Evolutionary conservation across 1,140 invertebrate species (phyloP).

Genomic region (Solenopsis fugax): DNA sequence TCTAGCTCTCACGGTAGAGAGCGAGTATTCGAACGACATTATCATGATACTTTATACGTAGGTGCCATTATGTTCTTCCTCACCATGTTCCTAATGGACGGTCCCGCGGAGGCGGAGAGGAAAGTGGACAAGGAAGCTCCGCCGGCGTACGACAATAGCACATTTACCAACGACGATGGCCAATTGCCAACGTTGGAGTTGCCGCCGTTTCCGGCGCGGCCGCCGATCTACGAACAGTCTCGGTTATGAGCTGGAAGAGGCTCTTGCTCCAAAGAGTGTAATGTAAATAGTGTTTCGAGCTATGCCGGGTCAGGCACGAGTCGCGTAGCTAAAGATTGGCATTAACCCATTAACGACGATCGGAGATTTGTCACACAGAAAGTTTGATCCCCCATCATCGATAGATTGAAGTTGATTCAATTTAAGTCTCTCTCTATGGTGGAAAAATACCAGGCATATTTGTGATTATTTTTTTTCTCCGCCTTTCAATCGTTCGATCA

Average conservation of each 20-base stretch:
- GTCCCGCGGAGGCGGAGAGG: slow-evolving; percentile 82
- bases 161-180: slow-evolving; percentile 86
- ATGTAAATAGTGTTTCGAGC: slow-evolving; percentile 60
- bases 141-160: slow-evolving; percentile 86
- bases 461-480: neutral
- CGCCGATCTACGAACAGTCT: slow-evolving; percentile 71
- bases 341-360: neutral
- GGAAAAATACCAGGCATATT: neutral
- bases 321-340: neutral
- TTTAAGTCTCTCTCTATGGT: neutral
- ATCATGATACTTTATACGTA: slow-evolving; percentile 77
- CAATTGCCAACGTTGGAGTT: slow-evolving; percentile 80
- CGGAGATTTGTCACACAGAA: neutral
- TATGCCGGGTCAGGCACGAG: neutral
- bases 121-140: slow-evolving; percentile 39
- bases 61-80: slow-evolving; percentile 91
- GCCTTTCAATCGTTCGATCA: neutral
- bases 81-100: slow-evolving; percentile 91
- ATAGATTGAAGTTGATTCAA: neutral
- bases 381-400: neutral
- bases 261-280: neutral
- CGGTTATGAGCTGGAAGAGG: slow-evolving; percentile 49
- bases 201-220: slow-evolving; percentile 79
- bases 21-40: neutral
- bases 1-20: neutral